phyloP scores from a whole-genome alignment of 1,140 invertebrate species.

The Macrotrachela quadricornifera region DNA sequence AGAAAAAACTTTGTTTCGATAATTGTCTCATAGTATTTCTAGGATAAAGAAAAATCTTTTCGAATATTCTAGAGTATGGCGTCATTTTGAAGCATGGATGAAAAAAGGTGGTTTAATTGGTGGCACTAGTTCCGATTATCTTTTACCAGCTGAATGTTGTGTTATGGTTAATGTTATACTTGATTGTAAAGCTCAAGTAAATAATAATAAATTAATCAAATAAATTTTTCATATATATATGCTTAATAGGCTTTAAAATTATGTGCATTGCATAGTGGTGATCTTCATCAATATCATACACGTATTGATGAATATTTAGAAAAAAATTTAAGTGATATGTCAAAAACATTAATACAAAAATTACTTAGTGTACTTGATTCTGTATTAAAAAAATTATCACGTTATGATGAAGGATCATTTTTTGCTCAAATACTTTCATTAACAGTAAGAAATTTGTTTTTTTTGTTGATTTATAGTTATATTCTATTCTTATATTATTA shows the following conservation, averaged over 20 bases:
- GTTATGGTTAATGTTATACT: conserved; percentile 95
- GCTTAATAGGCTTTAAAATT: conserved; percentile 69
- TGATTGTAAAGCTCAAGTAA: conserved; percentile 36
- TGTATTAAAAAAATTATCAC: conserved; percentile 70
- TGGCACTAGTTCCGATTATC: conserved; percentile 68
- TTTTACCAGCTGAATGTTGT: conserved; percentile 87
- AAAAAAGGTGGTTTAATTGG: conserved; percentile 83
- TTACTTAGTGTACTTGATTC: conserved; percentile 76
- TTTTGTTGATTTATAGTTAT: too few species aligned
- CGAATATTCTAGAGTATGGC: conserved; percentile 28
- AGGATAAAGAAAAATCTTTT: too few species aligned
- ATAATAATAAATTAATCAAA: conserved; percentile 19
- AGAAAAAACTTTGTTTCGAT: too few species aligned
- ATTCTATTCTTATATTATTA: neutral
- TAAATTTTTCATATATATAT: neutral
- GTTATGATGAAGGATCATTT: conserved; percentile 91
- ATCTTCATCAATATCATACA: conserved; percentile 84
- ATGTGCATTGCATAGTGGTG: conserved; percentile 69
- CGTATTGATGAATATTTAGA: conserved; percentile 91
- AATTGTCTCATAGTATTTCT: too few species aligned
- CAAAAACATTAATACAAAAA: conserved; percentile 67
- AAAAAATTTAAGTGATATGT: conserved; percentile 68
- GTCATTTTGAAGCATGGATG: conserved; percentile 63
- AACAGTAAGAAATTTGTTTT: conserved; percentile 49
- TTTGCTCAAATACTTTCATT: conserved; percentile 91